A percentile compares a stretch with the other conserved stretches of the same genome.
phyloP scores from a whole-genome alignment of 2,797 vertebrate species.

The Esox masquinongy region DNA sequence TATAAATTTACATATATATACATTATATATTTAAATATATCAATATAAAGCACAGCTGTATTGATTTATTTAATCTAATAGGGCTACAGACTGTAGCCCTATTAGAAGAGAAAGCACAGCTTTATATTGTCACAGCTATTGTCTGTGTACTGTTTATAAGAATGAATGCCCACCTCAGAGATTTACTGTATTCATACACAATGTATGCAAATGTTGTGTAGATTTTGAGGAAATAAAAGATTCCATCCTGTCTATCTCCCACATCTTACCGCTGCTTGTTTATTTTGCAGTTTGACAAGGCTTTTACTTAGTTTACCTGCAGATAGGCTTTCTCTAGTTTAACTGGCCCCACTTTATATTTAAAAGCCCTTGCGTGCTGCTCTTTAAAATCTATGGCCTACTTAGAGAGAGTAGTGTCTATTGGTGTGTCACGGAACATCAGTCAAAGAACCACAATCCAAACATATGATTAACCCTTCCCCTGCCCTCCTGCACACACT shows the following conservation, averaged over 20 bases:
- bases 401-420: slow-evolving; percentile 17
- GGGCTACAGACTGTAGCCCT: too few relatives aligned
- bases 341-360: neutral
- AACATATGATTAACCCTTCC: slow-evolving; percentile 62
- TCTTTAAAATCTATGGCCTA: slow-evolving; percentile 1
- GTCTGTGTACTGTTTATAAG: neutral
- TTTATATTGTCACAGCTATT: too few relatives aligned
- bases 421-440: slow-evolving; percentile 53
- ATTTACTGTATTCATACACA: neutral
- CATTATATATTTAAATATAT: too few relatives aligned
- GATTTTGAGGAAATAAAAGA: neutral
- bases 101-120: too few relatives aligned
- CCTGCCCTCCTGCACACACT: slow-evolving; percentile 50
- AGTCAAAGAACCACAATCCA: slow-evolving; percentile 62
- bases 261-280: neutral
- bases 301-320: slow-evolving; percentile 3
- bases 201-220: neutral
- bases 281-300: neutral
- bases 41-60: neutral
- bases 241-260: neutral
- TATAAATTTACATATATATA: too few relatives aligned
- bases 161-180: neutral
- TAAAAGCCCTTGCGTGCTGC: slow-evolving; percentile 5
- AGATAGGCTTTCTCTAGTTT: neutral
- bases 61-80: too few relatives aligned